phyloP scores from a whole-genome alignment of 1,140 invertebrate genomes.

The Apocrypta bakeri region DNA sequence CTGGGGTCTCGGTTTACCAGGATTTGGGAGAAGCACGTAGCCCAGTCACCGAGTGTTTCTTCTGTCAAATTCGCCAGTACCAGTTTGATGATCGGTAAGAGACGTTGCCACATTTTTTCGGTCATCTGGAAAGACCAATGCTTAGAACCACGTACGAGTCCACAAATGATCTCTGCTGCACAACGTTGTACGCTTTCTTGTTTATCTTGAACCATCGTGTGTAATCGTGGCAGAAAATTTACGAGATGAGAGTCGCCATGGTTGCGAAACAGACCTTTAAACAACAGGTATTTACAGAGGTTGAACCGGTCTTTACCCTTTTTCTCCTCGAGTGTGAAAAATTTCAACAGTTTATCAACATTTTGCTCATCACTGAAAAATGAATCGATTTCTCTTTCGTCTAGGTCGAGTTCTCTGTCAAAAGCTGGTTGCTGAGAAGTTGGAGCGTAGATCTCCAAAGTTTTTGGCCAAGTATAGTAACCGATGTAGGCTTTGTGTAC shows the following conservation, averaged over 20 bases:
- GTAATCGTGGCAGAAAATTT: constrained; percentile 80
- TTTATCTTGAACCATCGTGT: constrained; percentile 79
- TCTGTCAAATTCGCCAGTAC: constrained; percentile 78
- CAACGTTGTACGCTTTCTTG: constrained; percentile 87
- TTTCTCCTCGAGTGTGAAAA: constrained; percentile 83
- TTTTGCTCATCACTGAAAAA: constrained; percentile 76
- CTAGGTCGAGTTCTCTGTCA: constrained; percentile 75
- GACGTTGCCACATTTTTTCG: constrained; percentile 75
- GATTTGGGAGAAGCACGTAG: constrained; percentile 79
- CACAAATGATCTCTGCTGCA: constrained; percentile 87
- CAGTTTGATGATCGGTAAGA: constrained; percentile 77
- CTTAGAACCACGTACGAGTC: constrained; percentile 85
- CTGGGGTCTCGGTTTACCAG: constrained; percentile 82
- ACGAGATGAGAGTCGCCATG: constrained; percentile 80
- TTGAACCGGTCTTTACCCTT: constrained; percentile 90
- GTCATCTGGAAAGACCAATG: constrained; percentile 86
- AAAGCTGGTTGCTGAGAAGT: constrained; percentile 77
- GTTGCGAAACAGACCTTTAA: constrained; percentile 87
- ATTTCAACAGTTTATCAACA: not conserved
- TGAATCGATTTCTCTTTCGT: constrained; percentile 80
- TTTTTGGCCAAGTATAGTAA: constrained; percentile 88
- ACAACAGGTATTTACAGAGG: constrained; percentile 79
- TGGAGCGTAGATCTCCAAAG: constrained; percentile 78
- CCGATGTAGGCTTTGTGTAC: constrained; percentile 84
- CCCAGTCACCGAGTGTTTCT: constrained; percentile 86